Evolutionary conservation across 2,113 vertebrate species (phyloP), one percentile per base, ranked within the genome.

Genomic region (Cranoglanis bouderius): DNA sequence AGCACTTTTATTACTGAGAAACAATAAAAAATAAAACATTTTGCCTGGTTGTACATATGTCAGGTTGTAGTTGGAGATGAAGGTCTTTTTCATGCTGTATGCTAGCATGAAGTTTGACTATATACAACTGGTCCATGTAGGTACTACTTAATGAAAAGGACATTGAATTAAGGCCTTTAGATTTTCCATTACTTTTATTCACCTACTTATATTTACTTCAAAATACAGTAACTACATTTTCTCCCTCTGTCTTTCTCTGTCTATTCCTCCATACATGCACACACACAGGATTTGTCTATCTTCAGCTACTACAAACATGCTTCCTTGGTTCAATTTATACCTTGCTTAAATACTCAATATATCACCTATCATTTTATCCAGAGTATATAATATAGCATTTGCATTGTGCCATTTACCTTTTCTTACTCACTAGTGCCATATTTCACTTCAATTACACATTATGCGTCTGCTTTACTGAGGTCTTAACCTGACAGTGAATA

Each of bases 21-120:
- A n/a, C 49, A 82, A 35, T 55, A 2, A 51, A 53, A 80, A n/a
- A 16, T 80, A n/a, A 90, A 49, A 61, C 82, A 29, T n/a, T 83
- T 83, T 26, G 35, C 12, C 35, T 26, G 53, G 3, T 57, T 83
- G 10, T 61, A 13, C 12, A 82, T 35, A 8, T 55, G 16, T 32
- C 7, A 82, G 78, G 19, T 75, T 46, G 35, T 74, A 49, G 75
- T 13, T 49, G 46, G 6, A 46, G 3, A 46, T 77, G 72, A 70
- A 67, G 65, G 6, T 67, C 16, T 72, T 72, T 72, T 18, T 8
- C 3, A 77, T 49, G 5, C 43, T 49, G 10, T 2, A 29, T 29
- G 3, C 4, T 29, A 74, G 72, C 72, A 49, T 26, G 8, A 14
- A 26, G 29, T 46, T 26, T 77, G 4, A 29, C 74, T 16, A 16